phyloP scores from a whole-genome alignment of 1,140 invertebrate genomes.

The Cotesia chilonis region DNA sequence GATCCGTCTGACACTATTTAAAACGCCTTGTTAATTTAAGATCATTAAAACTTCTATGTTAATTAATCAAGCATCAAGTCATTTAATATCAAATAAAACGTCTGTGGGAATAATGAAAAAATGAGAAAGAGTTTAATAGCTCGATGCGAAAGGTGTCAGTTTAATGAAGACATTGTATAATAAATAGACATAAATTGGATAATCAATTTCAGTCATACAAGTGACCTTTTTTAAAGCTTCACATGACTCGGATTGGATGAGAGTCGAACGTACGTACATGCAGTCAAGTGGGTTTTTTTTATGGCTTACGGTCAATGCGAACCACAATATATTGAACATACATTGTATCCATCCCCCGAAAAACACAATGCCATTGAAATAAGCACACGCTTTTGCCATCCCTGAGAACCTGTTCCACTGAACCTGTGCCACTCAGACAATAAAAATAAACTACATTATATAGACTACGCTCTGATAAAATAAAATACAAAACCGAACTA shows the following conservation, averaged over 20 bases:
- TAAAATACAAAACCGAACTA: neutral
- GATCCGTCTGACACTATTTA: too few species aligned
- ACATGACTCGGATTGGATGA: neutral
- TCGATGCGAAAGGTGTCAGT: neutral
- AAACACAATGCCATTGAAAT: constrained; percentile 1
- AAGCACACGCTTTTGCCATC: constrained; percentile 26
- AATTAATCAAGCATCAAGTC: too few species aligned
- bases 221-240: too few species aligned
- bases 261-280: neutral
- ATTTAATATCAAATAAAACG: too few species aligned
- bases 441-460: constrained; percentile 41
- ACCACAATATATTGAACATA: neutral
- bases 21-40: too few species aligned
- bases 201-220: constrained; percentile 7
- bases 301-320: neutral
- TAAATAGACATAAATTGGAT: neutral
- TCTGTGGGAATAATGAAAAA: too few species aligned
- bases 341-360: neutral
- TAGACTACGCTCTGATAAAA: neutral
- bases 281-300: constrained; percentile 12
- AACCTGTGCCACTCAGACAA: constrained; percentile 40
- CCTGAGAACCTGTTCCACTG: constrained; percentile 41
- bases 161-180: constrained; percentile 18
- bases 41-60: too few species aligned
- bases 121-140: too few species aligned